Evolutionary conservation across 2,888 invertebrate genomes (phyloP).

Genomic region (Mechanitis mazaeus): DNA sequence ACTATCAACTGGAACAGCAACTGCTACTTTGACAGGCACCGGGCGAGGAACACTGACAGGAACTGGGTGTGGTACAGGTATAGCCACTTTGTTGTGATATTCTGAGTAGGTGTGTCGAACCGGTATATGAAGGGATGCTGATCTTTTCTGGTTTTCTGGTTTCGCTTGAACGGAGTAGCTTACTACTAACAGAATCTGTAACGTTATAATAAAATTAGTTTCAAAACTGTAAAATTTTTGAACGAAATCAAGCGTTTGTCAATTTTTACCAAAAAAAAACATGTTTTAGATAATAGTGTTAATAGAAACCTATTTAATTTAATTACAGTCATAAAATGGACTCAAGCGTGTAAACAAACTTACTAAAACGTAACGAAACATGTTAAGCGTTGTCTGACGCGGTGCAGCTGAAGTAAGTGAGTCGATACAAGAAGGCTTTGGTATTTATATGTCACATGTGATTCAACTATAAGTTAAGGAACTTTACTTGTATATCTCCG

Average conservation of each 20-base stretch:
- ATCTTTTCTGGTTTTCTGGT: slow-evolving; percentile 28
- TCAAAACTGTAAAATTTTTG: no score
- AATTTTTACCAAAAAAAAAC: no score
- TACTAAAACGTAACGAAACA: slow-evolving; percentile 48
- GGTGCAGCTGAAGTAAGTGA: slow-evolving; percentile 50
- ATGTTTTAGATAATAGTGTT: slow-evolving; percentile 3
- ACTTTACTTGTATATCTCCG: slow-evolving; percentile 42
- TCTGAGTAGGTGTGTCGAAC: slow-evolving; percentile 62
- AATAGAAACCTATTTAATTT: background rate
- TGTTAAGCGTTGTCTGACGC: slow-evolving; percentile 38
- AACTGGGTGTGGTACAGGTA: slow-evolving; percentile 72
- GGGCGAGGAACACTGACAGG: slow-evolving; percentile 55
- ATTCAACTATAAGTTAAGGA: slow-evolving; percentile 36
- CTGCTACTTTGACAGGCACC: slow-evolving; percentile 68
- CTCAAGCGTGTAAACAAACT: slow-evolving; percentile 36
- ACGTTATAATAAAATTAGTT: background rate
- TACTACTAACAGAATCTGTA: slow-evolving; percentile 24
- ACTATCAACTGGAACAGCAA: slow-evolving; percentile 67
- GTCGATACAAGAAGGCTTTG: slow-evolving; percentile 37
- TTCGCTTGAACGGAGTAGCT: slow-evolving; percentile 22
- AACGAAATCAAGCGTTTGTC: no score
- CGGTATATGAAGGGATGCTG: slow-evolving; percentile 40
- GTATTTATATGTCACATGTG: slow-evolving; percentile 50
- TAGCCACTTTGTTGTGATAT: slow-evolving; percentile 66
- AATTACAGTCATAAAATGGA: background rate